phyloP scores from a whole-genome alignment of 2,888 invertebrate species.

The Reticulitermes lucifugus region DNA sequence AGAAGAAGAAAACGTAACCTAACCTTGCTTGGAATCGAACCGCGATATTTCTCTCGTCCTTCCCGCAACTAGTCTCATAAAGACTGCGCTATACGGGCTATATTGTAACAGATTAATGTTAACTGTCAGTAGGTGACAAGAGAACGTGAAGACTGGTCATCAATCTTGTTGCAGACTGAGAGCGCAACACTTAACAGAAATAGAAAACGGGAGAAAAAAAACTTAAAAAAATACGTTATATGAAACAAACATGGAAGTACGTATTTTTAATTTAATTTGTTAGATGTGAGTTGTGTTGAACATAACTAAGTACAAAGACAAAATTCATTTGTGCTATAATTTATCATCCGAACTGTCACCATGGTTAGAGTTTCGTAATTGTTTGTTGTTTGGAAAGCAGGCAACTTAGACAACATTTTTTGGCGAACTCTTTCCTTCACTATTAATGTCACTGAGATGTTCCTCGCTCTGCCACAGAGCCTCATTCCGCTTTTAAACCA shows the following conservation, averaged over 20 bases:
- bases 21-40: too few species aligned
- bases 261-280: conserved; percentile 17
- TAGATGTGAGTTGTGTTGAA: conserved; percentile 31
- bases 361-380: neutral
- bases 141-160: neutral
- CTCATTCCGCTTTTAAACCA: neutral
- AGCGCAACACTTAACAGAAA: neutral
- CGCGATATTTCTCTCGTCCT: too few species aligned
- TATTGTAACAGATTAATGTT: neutral
- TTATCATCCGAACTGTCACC: conserved; percentile 31
- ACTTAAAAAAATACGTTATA: neutral
- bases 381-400: neutral
- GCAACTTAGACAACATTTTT: neutral
- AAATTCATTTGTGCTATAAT: conserved; percentile 11
- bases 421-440: neutral
- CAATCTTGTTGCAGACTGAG: neutral
- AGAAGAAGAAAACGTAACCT: too few species aligned
- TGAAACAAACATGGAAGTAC: neutral
- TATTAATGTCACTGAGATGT: neutral
- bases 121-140: neutral
- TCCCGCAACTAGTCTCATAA: too few species aligned
- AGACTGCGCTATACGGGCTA: neutral
- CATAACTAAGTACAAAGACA: neutral
- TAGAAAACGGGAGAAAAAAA: neutral
- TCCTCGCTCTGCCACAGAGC: neutral